These are phyloP conservation scores for Drosophila arizonae DNA, from an alignment of 1,140 invertebrate species.

Conservation along the genomic window DNA sequence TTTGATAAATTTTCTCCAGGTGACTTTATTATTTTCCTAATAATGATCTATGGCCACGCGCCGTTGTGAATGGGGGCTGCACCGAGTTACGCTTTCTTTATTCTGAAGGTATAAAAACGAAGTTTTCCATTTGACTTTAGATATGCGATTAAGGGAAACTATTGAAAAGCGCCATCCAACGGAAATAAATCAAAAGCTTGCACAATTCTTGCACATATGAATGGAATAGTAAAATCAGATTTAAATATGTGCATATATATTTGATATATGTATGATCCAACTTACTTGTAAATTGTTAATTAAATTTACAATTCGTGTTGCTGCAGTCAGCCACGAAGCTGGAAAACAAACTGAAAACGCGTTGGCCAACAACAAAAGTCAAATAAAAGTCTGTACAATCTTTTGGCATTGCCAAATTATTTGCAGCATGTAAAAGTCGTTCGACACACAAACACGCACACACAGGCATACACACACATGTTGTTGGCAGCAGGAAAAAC, in stretches of 20 bases:
- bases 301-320: no score
- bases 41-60: slow-evolving; percentile 67
- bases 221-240: no score
- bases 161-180: not conserved
- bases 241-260: no score
- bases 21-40: slow-evolving; percentile 77
- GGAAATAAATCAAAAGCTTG: no score
- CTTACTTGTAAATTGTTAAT: no score
- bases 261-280: no score
- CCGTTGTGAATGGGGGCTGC: not conserved
- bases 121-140: slow-evolving; percentile 15
- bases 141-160: slow-evolving; percentile 7
- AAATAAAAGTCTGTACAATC: no score
- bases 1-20: slow-evolving; percentile 77
- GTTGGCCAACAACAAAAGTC: no score
- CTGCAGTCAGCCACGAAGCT: no score
- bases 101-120: not conserved
- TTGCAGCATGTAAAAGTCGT: not conserved
- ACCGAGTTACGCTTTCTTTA: slow-evolving; percentile 21
- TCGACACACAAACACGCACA: slow-evolving; percentile 11
- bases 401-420: not conserved
- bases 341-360: no score
- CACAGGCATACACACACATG: slow-evolving; percentile 25
- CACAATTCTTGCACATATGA: no score
- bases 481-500: slow-evolving; percentile 40